phyloP scores from a whole-genome alignment of 2,888 invertebrate genomes.

The Napeogenes inachia region DNA sequence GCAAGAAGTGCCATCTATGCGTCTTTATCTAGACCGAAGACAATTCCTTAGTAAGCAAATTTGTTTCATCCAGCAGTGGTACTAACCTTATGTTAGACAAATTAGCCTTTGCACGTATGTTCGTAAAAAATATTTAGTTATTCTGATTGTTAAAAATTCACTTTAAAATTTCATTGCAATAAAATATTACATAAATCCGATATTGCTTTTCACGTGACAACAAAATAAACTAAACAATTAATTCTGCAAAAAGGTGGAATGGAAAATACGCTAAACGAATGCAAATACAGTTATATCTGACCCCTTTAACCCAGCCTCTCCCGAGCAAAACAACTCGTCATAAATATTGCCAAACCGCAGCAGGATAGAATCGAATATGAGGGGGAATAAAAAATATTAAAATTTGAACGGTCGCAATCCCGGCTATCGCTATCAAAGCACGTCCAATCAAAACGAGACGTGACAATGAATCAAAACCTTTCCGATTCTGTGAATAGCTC shows the following conservation, averaged over 20 bases:
- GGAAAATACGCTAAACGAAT: constrained; percentile 45
- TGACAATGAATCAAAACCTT: constrained; percentile 74
- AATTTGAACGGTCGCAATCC: constrained; percentile 71
- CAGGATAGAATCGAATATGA: constrained; percentile 67
- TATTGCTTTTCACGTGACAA: constrained; percentile 3
- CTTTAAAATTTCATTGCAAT: not conserved
- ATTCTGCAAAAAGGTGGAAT: constrained; percentile 21
- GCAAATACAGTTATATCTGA: constrained; percentile 38
- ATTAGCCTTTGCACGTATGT: not conserved
- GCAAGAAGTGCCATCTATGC: constrained; percentile 26
- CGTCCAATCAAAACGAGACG: constrained; percentile 76
- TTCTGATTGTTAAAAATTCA: not conserved
- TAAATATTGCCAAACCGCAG: constrained; percentile 67
- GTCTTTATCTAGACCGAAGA: constrained; percentile 21
- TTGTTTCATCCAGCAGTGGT: constrained; percentile 10
- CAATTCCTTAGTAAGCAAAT: constrained; percentile 17
- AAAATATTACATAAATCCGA: not conserved
- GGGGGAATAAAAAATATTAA: constrained; percentile 66
- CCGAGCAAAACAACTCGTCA: constrained; percentile 61
- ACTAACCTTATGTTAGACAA: not conserved
- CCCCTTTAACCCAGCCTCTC: constrained; percentile 42
- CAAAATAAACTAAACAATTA: constrained; percentile 21
- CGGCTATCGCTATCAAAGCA: constrained; percentile 74
- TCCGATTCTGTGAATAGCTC: constrained; percentile 68
- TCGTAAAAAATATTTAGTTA: no score